These are phyloP conservation scores for Tetragnatha versicolor DNA, from an alignment of 1,140 invertebrate species.

Conservation along the genomic window DNA sequence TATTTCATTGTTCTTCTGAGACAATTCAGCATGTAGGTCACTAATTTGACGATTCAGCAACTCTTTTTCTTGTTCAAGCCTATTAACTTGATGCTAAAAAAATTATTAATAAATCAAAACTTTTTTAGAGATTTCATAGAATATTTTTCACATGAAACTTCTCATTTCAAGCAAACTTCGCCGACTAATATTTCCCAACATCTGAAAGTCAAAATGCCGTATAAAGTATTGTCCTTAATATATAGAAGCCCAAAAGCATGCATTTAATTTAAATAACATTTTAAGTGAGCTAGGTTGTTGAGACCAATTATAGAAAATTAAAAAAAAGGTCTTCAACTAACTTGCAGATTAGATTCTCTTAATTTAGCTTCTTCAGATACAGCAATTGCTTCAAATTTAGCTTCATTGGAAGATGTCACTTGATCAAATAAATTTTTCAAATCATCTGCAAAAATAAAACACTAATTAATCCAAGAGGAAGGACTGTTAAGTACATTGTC, in stretches of 20 bases:
- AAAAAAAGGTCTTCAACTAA: neutral
- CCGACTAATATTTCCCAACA: neutral
- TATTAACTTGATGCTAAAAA: conserved; percentile 71
- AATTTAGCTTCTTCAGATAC: conserved; percentile 81
- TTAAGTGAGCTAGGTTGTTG: neutral
- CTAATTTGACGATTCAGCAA: conserved; percentile 79
- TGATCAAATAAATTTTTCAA: conserved; percentile 63
- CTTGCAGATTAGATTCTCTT: conserved; percentile 76
- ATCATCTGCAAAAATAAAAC: conserved; percentile 62
- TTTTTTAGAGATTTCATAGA: neutral
- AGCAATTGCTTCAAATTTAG: conserved; percentile 82
- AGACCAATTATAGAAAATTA: neutral
- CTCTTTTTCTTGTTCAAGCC: conserved; percentile 80
- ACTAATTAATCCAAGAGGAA: too few species aligned
- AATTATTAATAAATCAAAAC: neutral
- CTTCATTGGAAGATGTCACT: conserved; percentile 61
- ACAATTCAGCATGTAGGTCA: conserved; percentile 77
- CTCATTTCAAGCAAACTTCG: conserved; percentile 65
- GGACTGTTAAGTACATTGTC: too few species aligned
- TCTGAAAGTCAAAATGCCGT: neutral
- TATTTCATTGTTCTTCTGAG: conserved; percentile 77
- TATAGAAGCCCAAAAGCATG: neutral
- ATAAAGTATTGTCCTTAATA: neutral
- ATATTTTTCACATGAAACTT: conserved; percentile 14
- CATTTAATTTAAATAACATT: neutral